phyloP scores from a whole-genome alignment of 2,113 vertebrate genomes.

The Pholis gunnellus region DNA sequence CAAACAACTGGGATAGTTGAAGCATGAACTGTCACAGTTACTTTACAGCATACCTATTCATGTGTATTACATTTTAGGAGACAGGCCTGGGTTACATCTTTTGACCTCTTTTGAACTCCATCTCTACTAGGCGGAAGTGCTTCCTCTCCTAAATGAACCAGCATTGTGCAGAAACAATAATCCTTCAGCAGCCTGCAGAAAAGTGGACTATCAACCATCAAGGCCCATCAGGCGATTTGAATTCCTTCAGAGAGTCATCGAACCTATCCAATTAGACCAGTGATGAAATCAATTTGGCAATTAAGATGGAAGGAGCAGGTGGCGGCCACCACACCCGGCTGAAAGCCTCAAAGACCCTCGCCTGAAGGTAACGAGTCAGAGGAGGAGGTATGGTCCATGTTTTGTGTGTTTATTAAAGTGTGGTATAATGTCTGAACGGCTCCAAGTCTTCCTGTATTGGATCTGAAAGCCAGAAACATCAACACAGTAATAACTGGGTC shows the following conservation, averaged over 20 bases:
- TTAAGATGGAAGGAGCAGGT: constrained; percentile 62
- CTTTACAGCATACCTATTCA: background rate
- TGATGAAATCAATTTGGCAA: constrained; percentile 67
- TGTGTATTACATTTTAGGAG: background rate
- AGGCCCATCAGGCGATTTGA: constrained; percentile 30
- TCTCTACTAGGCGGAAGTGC: background rate
- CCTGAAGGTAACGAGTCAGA: constrained; percentile 43
- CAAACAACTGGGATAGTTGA: background rate
- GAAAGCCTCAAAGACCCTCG: constrained; percentile 24
- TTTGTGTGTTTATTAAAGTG: constrained; percentile 17
- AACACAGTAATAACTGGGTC: background rate
- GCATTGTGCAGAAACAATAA: constrained; percentile 36
- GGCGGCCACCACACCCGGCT: constrained; percentile 34
- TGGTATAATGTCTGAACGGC: constrained; percentile 5
- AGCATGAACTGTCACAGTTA: background rate
- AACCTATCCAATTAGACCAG: constrained; percentile 66
- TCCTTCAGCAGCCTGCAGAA: constrained; percentile 34
- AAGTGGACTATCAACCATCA: constrained; percentile 32
- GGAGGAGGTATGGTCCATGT: constrained; percentile 1
- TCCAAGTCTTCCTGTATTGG: background rate
- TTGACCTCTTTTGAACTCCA: constrained; percentile 4
- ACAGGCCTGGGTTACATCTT: background rate
- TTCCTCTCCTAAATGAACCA: constrained; percentile 21
- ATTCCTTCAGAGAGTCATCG: constrained; percentile 55
- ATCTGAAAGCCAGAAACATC: constrained; percentile 14